Conservation (phyloP, 2,888 invertebrate species). For the Agrotis ipsilon region DNA sequence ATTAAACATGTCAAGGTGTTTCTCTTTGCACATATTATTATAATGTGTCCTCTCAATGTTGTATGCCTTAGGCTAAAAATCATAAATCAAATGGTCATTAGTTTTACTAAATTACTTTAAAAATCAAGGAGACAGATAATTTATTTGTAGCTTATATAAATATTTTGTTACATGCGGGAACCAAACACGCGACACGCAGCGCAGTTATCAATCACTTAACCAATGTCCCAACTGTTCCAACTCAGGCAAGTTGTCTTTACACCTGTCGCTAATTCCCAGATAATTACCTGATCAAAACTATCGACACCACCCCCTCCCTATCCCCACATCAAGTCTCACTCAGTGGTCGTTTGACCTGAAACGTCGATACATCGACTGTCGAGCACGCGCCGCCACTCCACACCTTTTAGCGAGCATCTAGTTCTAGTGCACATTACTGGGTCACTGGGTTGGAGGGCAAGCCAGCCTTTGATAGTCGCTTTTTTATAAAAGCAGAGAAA, state of each 20-base stretch:
- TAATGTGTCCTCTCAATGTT: background rate
- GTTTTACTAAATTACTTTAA: too few species aligned
- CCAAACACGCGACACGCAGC: too few species aligned
- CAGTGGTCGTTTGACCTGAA: constrained; percentile 81
- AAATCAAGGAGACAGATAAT: too few species aligned
- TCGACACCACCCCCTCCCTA: constrained; percentile 60
- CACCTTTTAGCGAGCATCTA: constrained; percentile 76
- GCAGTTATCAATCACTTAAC: too few species aligned
- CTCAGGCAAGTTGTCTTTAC: background rate
- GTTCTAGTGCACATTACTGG: constrained; percentile 75
- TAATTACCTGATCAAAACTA: constrained; percentile 28
- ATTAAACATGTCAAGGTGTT: constrained; percentile 3
- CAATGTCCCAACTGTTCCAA: too few species aligned
- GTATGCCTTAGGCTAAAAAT: background rate
- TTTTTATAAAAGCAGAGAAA: constrained; percentile 24
- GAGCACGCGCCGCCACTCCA: constrained; percentile 86
- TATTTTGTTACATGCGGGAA: too few species aligned
- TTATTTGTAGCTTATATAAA: too few species aligned
- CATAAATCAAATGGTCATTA: background rate
- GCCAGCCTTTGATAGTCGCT: constrained; percentile 18
- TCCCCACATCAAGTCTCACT: constrained; percentile 67
- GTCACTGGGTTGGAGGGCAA: constrained; percentile 76
- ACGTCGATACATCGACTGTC: constrained; percentile 83
- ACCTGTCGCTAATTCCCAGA: background rate
- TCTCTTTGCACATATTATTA: background rate